Evolutionary conservation across 2,888 invertebrate species (phyloP), one percentile per base, ranked within the genome.

Genomic region (Orgyia antiqua): DNA sequence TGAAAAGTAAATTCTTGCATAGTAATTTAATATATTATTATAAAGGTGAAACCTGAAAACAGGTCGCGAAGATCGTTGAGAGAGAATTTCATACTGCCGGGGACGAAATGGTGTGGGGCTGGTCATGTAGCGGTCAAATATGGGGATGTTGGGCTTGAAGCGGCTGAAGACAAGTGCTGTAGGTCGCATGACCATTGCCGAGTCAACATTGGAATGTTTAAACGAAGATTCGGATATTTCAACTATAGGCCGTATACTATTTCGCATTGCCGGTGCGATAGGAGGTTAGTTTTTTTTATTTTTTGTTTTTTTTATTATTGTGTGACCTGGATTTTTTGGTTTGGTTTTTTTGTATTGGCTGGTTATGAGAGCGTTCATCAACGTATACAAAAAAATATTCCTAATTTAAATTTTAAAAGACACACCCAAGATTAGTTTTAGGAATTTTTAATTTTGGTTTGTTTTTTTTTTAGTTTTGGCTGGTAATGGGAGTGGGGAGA

Each of bases 81-180:
- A 53, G 84, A 88, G 65, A 82, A 87, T 75, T 82, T 90, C 61
- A 88, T 90, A 55, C 66, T 88, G 32, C 92, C 92, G 2, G 92
- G 91, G 31, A 92, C 91, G 8, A 89, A 91, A 58, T 94, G 93
- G 94, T 94, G 94, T 73, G 94, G 94, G 4, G 77, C 88, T 59
- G 69, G 90, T 68, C 63, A 89, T 82, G 59, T 84, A 67, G 63
- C 92, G 79, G 46, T 80, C 31, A 76, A 76, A 24, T 91, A 90
- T 72, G 86, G 84, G 44, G 89, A 92, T 41, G 76, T 93, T 50
- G 93, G 86, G 7, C 36, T 46, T 8, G 72, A 79, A 37, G 68
- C 56, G 21, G 48, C 72, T 11, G 89, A 91, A 35, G 94, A 94
- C 71, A 73, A 83, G 26, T 94, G 94, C 83, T 94, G 94, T 78